Evolutionary conservation across 2,113 vertebrate species (phyloP), one percentile per base, ranked within the genome.

Genomic region (Micronycteris hirsuta): DNA sequence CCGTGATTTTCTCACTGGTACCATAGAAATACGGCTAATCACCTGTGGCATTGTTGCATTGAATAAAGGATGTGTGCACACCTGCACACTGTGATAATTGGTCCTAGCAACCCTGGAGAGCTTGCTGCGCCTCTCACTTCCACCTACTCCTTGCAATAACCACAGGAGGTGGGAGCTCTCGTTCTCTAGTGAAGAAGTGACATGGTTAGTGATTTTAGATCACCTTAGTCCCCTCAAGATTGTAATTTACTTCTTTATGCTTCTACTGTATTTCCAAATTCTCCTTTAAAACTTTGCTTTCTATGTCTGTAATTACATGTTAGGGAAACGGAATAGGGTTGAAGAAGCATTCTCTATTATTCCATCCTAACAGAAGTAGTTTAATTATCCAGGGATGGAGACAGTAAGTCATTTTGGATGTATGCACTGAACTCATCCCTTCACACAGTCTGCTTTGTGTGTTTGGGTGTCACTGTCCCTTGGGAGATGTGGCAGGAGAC

Each of bases 81-180:
- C 31, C 28, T 33, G 9, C 20, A 65, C 3, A 4, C 38, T 31
- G 16, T 61, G 67, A 71, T 70, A 38, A 85, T 56, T 33, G 52
- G 4, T 28, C 13, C 22, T 86, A 9, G 70, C 15, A 17, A 20
- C 11, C 33, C 3, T 26, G 4, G 15, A 26, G 10, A 36, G 22
- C 17, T 33, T n/a, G 8, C 15, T 70, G 49, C 10, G 45, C 5
- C 22, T 70, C 8, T 12, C 15, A 61, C 11, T 41, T 41, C 38
- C 17, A n/a, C 28, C 26, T 33, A 33, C 24, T 74, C 8, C 4
- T 84, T 47, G 31, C 24, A 49, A 43, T 65, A 38, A 26, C 3
- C 8, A 24, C 0, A 0, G 16, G 58, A 73, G 4, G 26, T 2
- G 7, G 19, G 14, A 28, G 1, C 4, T 47, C 24, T 87, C 28